Conservation (phyloP, 2,797 vertebrate species). For the Coregonus ussuriensis region DNA sequence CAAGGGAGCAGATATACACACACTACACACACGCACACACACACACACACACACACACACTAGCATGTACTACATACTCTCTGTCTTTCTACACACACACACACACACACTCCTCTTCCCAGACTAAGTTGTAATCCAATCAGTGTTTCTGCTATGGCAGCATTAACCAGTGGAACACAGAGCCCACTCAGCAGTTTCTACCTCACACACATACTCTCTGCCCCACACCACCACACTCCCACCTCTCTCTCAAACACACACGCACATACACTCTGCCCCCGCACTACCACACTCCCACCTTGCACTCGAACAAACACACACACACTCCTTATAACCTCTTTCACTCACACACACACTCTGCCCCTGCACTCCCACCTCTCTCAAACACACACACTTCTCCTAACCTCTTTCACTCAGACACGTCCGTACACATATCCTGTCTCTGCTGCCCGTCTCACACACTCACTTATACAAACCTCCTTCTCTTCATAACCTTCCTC, state of each 20-base stretch:
- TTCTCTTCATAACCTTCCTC: slow-evolving; percentile 51
- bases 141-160: slow-evolving; percentile 63
- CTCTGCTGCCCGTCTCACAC: slow-evolving; percentile 19
- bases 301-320: background rate
- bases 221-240: background rate
- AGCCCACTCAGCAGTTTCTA: slow-evolving; percentile 65
- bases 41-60: slow-evolving; percentile 32
- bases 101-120: slow-evolving; percentile 8
- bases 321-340: slow-evolving; percentile 1
- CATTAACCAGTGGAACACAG: slow-evolving; percentile 54
- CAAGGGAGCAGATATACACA: background rate
- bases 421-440: slow-evolving; percentile 23
- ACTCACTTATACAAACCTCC: slow-evolving; percentile 24
- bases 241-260: background rate
- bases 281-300: background rate
- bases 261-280: slow-evolving; percentile 35
- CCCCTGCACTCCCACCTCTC: background rate
- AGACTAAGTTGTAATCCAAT: slow-evolving; percentile 64
- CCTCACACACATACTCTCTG: slow-evolving; percentile 39
- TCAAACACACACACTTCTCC: background rate
- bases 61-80: slow-evolving; percentile 46
- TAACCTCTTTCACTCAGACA: slow-evolving; percentile 23
- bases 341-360: slow-evolving; percentile 19
- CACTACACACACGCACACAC: no score
- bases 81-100: slow-evolving; percentile 1